Evolutionary conservation across 1,140 invertebrate genomes (phyloP), one percentile per base, ranked within the genome.

Genomic region (Oncopodura yosiiana): DNA sequence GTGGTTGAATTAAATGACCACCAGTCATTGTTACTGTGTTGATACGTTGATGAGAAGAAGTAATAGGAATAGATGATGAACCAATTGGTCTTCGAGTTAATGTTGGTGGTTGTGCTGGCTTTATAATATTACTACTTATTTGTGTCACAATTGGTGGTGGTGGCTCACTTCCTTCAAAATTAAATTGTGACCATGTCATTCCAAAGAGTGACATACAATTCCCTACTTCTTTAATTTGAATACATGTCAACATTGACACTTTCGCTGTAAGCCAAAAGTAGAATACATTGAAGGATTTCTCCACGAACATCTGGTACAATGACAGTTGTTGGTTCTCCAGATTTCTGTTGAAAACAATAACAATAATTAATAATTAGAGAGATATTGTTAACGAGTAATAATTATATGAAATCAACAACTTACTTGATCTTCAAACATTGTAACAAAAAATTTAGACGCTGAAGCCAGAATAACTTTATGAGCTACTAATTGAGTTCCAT

Each of bases 381-480:
- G 39, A 37, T 21, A 45, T 45, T 45, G 43, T 5, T 21, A 45
- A 45, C 12, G 21, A 24, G 6, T 21, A 52, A 4, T 11, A 29
- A 46, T 8, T 32, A 29, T 9, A 12, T 41, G 11, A 30, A 49
- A 6, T 45, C 19, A 29, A 5, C 26, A 29, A 8, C 11, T 29
- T 52, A 62, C 60, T 56, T 62, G 61, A 49, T 53, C 61, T 34
- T 34, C 45, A 42, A 62, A 62, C 14, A 59, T 19, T 2, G 42
- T 37, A 0, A 29, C 34, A 30, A 62, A 62, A 27, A 62, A 56
- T 26, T 48, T 56, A 2, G 53, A 59, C 3, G 48, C 44, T 5
- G 48, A 26, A 3, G 51, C 48, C 34, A 62, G 24, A 21, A 62
- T 62, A 9, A 62, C 30, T 51, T 54, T 59, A 36, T 62, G 61